A percentile compares a stretch with the other conserved stretches of the same genome.
Evolutionary conservation across 1,140 invertebrate genomes (phyloP).

Genomic region (Melitaea cinxia): DNA sequence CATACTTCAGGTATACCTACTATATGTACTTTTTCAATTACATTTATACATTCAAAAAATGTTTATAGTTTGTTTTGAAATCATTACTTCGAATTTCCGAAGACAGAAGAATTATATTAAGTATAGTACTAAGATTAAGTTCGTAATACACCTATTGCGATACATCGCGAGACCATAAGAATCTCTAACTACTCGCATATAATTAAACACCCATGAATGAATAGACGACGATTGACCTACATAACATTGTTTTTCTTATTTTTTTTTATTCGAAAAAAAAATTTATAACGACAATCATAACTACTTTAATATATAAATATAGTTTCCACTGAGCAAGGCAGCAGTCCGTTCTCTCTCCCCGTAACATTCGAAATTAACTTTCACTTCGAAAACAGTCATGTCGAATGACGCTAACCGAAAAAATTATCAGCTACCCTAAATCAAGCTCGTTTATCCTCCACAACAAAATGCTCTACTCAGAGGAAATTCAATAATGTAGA

Average conservation of each 20-base stretch:
- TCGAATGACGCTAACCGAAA: not conserved
- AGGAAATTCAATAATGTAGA: slow-evolving; percentile 8
- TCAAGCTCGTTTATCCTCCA: slow-evolving; percentile 11
- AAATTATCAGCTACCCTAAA: slow-evolving; percentile 12
- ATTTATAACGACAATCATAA: slow-evolving; percentile 7
- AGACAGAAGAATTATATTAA: not conserved
- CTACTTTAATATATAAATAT: slow-evolving; percentile 9
- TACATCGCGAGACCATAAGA: not conserved
- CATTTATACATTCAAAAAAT: too few relatives aligned
- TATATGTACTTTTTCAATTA: too few relatives aligned
- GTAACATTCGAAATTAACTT: not conserved
- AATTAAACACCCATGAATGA: slow-evolving; percentile 12
- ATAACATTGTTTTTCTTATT: slow-evolving; percentile 7
- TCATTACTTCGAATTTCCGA: not conserved
- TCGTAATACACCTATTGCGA: not conserved
- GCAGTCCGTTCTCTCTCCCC: slow-evolving; percentile 29
- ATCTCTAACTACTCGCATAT: not conserved
- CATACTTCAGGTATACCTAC: too few relatives aligned
- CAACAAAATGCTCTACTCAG: slow-evolving; percentile 27
- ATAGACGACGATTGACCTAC: slow-evolving; percentile 16
- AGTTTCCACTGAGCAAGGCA: slow-evolving; percentile 28
- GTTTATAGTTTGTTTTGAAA: too few relatives aligned
- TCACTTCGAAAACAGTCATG: not conserved
- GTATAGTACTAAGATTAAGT: not conserved
- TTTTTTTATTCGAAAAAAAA: not conserved